Base-by-base conservation (phyloP, 2,113 vertebrate genomes). In the Amphilophus citrinellus region DNA sequence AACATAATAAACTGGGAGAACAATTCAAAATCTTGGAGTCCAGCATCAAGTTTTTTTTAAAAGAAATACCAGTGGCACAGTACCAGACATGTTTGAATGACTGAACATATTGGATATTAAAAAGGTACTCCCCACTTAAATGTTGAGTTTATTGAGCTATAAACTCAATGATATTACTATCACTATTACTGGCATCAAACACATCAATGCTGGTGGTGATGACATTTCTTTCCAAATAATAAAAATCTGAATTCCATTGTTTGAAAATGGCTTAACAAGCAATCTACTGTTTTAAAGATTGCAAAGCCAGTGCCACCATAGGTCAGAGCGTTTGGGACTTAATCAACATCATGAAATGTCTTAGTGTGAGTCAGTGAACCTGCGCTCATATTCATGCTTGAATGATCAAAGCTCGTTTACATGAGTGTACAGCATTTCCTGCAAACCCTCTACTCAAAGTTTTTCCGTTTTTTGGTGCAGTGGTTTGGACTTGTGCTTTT, bases 161-260 rank as follows among this genome's bases (percentile, higher is more conserved):
- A 73, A 73, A 73, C 68, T 73, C 32, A 32, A 53, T 73, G 68
- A 73, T 53, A 73, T 73, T 73, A 53, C 68, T 53, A 44, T 73
- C 68, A 73, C 47, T n/a, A 73, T 73, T 73, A 73, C 68, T 53
- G 68, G 44, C 44, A 73, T 73, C 47, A 73, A 73, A 73, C 68
- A 73, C 18, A 44, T 73, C 68, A 73, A 17, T 32, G 68, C 68
- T 73, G 27, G 17, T 73, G 68, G 24, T 73, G 53, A 32, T 53
- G 68, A n/a, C 68, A 73, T 73, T 73, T 73, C 47, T 73, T 73
- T 73, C 27, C 68, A 73, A 73, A 73, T 73, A 73, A 73, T 73
- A 73, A 73, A 73, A 73, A 53, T 18, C 44, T n/a, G 68, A 73
- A 73, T 73, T 27, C 53, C 68, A 53, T 27, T 20, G 68, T 32